These are phyloP conservation scores for Phrynocephalus versicolor DNA, from an alignment of 2,113 vertebrate genomes.

Conservation along the genomic window DNA sequence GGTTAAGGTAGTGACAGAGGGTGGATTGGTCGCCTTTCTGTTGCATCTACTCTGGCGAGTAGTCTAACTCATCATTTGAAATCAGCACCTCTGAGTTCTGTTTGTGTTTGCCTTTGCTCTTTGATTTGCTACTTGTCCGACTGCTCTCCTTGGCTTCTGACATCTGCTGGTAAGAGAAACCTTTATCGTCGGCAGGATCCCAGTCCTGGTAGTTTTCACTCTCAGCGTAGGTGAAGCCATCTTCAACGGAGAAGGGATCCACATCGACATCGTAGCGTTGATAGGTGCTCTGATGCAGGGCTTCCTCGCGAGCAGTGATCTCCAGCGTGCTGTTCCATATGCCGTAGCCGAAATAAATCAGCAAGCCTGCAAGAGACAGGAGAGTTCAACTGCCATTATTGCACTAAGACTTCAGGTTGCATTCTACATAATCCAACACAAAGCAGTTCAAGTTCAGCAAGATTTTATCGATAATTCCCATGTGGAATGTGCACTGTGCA, in stretches of 20 bases:
- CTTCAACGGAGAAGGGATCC: slow-evolving; percentile 84
- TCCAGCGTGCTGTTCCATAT: slow-evolving; percentile 97
- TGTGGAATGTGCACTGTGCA: background rate
- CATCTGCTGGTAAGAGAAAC: slow-evolving; percentile 84
- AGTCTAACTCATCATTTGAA: slow-evolving; percentile 85
- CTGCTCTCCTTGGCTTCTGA: slow-evolving; percentile 75
- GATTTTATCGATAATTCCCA: background rate
- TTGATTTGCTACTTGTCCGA: slow-evolving; percentile 81
- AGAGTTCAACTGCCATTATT: background rate
- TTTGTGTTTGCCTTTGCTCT: slow-evolving; percentile 85
- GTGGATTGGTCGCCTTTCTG: accelerated
- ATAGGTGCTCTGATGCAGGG: slow-evolving; percentile 92
- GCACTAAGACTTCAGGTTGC: background rate
- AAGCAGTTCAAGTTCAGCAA: background rate
- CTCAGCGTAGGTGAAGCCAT: slow-evolving; percentile 76
- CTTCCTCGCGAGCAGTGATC: slow-evolving; percentile 85
- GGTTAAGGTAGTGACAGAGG: slow-evolving; percentile 62
- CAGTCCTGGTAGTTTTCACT: slow-evolving; percentile 81
- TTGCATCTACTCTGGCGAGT: slow-evolving; percentile 78
- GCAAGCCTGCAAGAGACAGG: slow-evolving; percentile 76
- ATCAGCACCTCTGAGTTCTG: slow-evolving; percentile 82
- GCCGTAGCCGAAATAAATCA: slow-evolving; percentile 94
- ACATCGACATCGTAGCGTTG: slow-evolving; percentile 90
- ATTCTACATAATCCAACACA: background rate
- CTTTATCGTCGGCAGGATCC: slow-evolving; percentile 75